phyloP scores from a whole-genome alignment of 2,888 invertebrate species.

The Desoria tigrina region DNA sequence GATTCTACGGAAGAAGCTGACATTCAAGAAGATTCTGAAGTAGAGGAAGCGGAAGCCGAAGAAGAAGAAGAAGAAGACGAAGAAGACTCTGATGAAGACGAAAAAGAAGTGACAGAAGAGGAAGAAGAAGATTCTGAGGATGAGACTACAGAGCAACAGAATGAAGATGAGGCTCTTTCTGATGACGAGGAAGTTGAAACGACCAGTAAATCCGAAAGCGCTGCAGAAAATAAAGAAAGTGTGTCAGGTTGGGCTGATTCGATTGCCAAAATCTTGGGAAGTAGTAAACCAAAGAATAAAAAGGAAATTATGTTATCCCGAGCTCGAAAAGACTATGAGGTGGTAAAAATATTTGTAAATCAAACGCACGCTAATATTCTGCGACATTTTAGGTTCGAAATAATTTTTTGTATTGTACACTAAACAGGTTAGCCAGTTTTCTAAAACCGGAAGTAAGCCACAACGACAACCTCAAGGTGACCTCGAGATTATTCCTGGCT shows the following conservation, averaged over 20 bases:
- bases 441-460: conserved; percentile 6
- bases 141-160: not conserved
- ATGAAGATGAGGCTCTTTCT: not conserved
- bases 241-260: conserved; percentile 56
- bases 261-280: conserved; percentile 55
- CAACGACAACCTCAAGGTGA: conserved; percentile 15
- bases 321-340: conserved; percentile 55
- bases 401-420: conserved; percentile 1
- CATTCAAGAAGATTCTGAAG: conserved; percentile 3
- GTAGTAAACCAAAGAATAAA: conserved; percentile 52
- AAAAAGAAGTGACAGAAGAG: conserved; percentile 3
- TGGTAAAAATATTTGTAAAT: conserved; percentile 23
- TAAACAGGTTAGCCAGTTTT: conserved; percentile 11
- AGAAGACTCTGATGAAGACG: not conserved
- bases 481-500: conserved; percentile 64
- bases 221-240: conserved; percentile 29
- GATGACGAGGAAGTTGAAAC: not conserved
- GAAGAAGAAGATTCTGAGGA: not conserved
- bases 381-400: not conserved
- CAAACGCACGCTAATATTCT: conserved; percentile 12
- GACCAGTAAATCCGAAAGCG: conserved; percentile 7
- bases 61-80: conserved; percentile 13
- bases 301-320: conserved; percentile 55
- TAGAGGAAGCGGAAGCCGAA: conserved; percentile 10
- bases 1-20: not conserved